Evolutionary conservation across 2,797 vertebrate species (phyloP), one percentile per base, ranked within the genome.

Genomic region (Huso huso): DNA sequence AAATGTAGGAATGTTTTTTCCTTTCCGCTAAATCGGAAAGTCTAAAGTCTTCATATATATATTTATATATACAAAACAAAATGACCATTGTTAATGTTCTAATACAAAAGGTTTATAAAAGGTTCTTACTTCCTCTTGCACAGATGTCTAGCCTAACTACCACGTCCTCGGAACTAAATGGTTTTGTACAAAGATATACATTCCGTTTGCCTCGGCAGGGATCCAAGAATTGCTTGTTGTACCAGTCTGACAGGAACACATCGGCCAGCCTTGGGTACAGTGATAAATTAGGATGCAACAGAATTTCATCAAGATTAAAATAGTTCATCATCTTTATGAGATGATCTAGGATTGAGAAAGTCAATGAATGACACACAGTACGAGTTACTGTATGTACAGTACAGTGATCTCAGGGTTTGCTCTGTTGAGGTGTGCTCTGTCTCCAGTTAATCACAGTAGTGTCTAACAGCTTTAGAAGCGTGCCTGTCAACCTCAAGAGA

Each of bases 51-150:
- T 94, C 37, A 37, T 37, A 37, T 37, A 37, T 37, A 37, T 37
- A 37, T 37, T 4, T 37, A 87, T 95, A 95, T 96, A 91, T 96
- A 95, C 94, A 97, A 4, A 37, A 37, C 18, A 95, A 94, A 96
- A 90, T 93, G 93, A 94, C 92, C 93, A 90, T 93, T 94, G 93
- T 96, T 97, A 94, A 95, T 94, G 91, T 94, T 94, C 94, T 96
- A 96, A 95, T 97, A 97, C 93, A 98, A 98, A 96, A 89, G 90
- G 91, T 95, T 95, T 95, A 97, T 95, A 97, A 98, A 98, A 96
- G 76, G 77, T 93, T 93, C 90, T 93, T 89, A 89, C 79, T 81
- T 77, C 81, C 77, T 75, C 83, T 87, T 83, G 81, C 90, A 91
- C 87, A 94, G 91, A 89, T 92, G 86, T 94, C 89, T 95, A 94